These are phyloP conservation scores for Danio albolineatus DNA, from an alignment of 2,797 vertebrate genomes.

Conservation along the genomic window DNA sequence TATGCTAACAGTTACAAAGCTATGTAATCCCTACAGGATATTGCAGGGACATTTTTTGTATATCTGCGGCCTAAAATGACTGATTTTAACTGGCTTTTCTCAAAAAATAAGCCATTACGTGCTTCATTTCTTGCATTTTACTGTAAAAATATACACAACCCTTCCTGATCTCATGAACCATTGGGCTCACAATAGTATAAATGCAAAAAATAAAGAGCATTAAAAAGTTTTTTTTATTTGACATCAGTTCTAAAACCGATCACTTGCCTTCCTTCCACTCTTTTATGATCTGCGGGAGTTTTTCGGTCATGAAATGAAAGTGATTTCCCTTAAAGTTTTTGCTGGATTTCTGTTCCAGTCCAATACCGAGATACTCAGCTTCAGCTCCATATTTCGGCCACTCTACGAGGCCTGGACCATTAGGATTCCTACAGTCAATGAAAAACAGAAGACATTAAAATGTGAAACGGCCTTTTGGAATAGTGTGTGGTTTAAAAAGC, in stretches of 20 bases:
- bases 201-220: no score
- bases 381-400: slow-evolving; percentile 74
- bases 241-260: background rate
- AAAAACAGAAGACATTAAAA: background rate
- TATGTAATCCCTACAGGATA: no score
- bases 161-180: no score
- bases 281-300: slow-evolving; percentile 62
- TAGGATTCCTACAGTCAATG: slow-evolving; percentile 73
- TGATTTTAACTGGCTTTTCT: no score
- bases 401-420: slow-evolving; percentile 68
- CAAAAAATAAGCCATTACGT: no score
- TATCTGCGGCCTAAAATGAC: no score
- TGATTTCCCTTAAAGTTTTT: slow-evolving; percentile 73
- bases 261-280: slow-evolving; percentile 57
- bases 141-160: no score
- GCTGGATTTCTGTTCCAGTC: slow-evolving; percentile 63
- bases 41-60: no score
- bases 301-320: slow-evolving; percentile 75
- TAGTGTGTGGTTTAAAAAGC: no score
- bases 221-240: background rate
- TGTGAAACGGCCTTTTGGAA: background rate
- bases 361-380: slow-evolving; percentile 73
- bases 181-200: no score
- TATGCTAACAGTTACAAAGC: no score
- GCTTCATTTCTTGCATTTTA: no score